Percentiles rank a stretch among this genome's conserved stretches.
phyloP scores from a whole-genome alignment of 2,797 vertebrate species.

The Cephalopachus bancanus region DNA sequence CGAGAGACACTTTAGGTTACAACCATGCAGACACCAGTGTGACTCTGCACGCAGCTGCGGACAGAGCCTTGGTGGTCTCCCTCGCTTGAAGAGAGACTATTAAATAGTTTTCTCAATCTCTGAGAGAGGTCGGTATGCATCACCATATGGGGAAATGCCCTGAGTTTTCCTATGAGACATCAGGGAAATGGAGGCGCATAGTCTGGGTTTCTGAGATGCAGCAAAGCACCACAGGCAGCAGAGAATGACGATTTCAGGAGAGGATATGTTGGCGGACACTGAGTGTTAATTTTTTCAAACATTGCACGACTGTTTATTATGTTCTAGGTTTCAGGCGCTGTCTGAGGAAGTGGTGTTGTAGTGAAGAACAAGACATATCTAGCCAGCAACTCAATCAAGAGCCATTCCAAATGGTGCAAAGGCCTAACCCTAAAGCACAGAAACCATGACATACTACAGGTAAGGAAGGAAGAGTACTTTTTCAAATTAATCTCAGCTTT shows the following conservation, averaged over 20 bases:
- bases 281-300: background rate
- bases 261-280: background rate
- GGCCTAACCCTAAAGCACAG: background rate
- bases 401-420: background rate
- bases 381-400: background rate
- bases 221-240: background rate
- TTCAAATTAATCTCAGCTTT: slow-evolving; percentile 34
- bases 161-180: background rate
- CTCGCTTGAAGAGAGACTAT: background rate
- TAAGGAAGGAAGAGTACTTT: background rate
- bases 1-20: background rate
- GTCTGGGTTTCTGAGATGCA: background rate
- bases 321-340: background rate
- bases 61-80: background rate
- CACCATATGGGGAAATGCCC: background rate
- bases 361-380: background rate
- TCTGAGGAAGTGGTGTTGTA: background rate
- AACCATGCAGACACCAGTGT: background rate
- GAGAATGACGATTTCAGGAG: background rate
- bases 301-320: background rate
- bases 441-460: background rate
- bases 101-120: background rate
- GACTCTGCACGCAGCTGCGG: background rate
- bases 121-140: background rate
- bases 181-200: background rate